Evolutionary conservation across 2,888 invertebrate genomes (phyloP), one percentile per base, ranked within the genome.

Genomic region (Perizoma flavofasciatum): DNA sequence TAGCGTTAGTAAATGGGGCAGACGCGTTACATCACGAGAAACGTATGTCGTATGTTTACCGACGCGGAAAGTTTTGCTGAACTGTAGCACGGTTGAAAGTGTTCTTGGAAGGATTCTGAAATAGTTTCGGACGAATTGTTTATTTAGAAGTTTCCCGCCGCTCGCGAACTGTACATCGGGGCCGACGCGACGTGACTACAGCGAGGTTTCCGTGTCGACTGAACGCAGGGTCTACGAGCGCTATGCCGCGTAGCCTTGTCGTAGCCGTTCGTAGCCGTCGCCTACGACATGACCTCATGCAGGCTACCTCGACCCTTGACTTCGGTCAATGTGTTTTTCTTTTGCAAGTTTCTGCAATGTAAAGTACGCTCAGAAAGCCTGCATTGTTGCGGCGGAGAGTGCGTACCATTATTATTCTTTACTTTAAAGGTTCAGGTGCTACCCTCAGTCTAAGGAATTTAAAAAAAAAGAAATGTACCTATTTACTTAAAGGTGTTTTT

Each of bases 1-100:
- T 83, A 78, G 75, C 77, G 82, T 83, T 83, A 79, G 77, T 78
- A 83, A 82, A 82, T 81, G 67, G 80, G 79, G 73, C 79, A 77
- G 82, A 83, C 75, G 74, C 74, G 78, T 83, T 83, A 83, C 78
- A 82, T 81, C 82, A 84, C 81, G 74, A 74, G 71, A 75, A 54
- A 61, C 56, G 44, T 32, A 55, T 49, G 32, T 33, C 3, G 34
- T 22, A 47, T 59, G 5, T 46, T 40, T 58, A 41, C 51, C 33
- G 10, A 33, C 39, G 44, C 34, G 0, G 32, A 48, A 10, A 9
- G 44, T 55, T 34, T 48, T 49, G 9, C 32, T 40, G 9, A 46
- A 34, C 39, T 37, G 41, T 49, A 33, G 40, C n/a, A 44, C 48
- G 6, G 54, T 35, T 45, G 22, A 49, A 22, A 46, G 63, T 58